Evolutionary conservation across 2,113 vertebrate genomes (phyloP).

Genomic region (Eupsittula cactorum): DNA sequence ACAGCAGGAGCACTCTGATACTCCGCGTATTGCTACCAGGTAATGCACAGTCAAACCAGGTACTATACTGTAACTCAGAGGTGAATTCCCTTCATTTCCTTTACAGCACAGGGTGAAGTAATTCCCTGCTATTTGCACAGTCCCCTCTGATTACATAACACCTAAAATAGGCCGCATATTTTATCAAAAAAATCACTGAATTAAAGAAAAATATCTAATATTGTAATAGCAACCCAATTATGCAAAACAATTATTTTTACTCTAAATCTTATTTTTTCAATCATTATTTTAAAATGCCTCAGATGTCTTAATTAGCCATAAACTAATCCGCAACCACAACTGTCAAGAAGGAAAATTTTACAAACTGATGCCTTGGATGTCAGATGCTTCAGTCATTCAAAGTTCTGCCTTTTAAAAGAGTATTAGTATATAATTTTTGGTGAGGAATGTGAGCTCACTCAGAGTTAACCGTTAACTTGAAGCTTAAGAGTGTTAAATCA

Average conservation of each 20-base stretch:
- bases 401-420: not conserved
- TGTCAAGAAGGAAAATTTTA: not conserved
- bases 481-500: not conserved
- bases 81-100: not conserved
- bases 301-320: not conserved
- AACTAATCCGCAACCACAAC: not conserved
- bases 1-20: not conserved
- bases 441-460: not conserved
- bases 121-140: not conserved
- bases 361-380: not conserved
- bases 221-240: not conserved
- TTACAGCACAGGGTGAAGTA: not conserved
- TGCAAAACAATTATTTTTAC: not conserved
- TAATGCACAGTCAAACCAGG: not conserved
- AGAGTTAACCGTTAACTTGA: not conserved
- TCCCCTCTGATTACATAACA: not conserved
- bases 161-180: not conserved
- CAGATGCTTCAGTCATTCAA: not conserved
- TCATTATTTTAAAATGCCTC: not conserved
- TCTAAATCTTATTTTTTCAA: not conserved
- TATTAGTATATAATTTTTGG: not conserved
- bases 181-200: not conserved
- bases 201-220: not conserved
- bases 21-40: not conserved
- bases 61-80: not conserved